A percentile compares a stretch with the other conserved stretches of the same genome.
These are phyloP conservation scores for Labia minor DNA, from an alignment of 2,888 invertebrate genomes.

Conservation along the genomic window DNA sequence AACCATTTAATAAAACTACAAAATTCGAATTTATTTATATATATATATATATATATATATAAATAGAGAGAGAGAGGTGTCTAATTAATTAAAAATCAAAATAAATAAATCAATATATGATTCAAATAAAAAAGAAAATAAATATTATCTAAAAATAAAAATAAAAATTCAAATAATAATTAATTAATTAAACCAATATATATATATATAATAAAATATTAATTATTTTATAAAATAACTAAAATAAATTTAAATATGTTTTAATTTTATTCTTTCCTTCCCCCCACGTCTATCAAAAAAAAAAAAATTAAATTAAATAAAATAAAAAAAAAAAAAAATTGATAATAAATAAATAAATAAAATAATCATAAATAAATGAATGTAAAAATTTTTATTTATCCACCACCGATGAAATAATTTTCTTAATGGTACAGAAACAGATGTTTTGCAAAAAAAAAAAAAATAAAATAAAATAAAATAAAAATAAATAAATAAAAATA, in stretches of 20 bases:
- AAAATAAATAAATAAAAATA: no score
- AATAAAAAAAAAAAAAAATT: not conserved
- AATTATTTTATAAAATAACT: not conserved
- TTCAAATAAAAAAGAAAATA: no score
- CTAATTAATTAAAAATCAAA: no score
- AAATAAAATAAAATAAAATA: slow-evolving; percentile 9
- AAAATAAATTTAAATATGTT: slow-evolving; percentile 9
- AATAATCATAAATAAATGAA: not conserved
- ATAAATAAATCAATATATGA: no score
- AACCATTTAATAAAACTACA: not conserved
- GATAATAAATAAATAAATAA: not conserved
- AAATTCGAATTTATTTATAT: no score
- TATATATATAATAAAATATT: not conserved
- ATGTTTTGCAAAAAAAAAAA: slow-evolving; percentile 4
- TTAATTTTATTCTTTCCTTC: not conserved
- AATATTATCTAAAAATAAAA: no score
- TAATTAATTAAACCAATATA: not conserved
- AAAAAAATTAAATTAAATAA: not conserved
- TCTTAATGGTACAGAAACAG: not conserved
- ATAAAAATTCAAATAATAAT: no score
- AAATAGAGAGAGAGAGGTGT: no score
- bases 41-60: no score
- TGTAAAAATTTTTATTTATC: not conserved
- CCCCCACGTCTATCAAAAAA: not conserved
- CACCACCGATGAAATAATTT: not conserved